A percentile compares a stretch with the other conserved stretches of the same genome.
Conservation (phyloP, 2,888 invertebrate genomes). For the Antitype chi region DNA sequence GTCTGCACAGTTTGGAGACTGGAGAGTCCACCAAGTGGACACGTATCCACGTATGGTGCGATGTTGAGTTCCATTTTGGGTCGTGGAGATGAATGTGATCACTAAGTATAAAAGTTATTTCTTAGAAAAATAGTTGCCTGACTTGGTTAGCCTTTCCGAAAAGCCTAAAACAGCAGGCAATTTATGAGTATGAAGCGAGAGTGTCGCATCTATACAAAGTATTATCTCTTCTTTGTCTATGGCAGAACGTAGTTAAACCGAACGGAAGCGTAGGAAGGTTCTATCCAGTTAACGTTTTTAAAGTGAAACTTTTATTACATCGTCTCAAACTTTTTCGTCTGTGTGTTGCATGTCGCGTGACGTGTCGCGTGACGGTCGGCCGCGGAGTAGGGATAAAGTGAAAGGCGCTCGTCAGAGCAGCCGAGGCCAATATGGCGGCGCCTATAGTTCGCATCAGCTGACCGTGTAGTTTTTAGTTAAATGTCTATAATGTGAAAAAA, state of each 20-base stretch:
- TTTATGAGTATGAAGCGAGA: neutral
- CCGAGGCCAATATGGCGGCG: no score
- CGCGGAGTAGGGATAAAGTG: no score
- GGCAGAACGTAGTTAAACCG: constrained; percentile 2
- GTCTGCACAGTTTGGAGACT: neutral
- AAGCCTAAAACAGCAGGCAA: neutral
- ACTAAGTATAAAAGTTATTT: no score
- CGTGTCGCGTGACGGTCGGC: no score
- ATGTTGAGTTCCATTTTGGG: neutral
- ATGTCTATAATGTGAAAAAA: no score
- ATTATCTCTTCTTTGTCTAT: neutral
- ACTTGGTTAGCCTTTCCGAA: neutral
- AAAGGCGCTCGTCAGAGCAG: no score
- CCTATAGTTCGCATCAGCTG: no score
- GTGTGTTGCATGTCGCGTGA: no score
- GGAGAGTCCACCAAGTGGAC: neutral
- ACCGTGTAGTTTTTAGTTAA: no score
- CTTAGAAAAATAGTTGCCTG: neutral
- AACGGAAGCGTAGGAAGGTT: constrained; percentile 1
- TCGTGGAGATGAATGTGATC: neutral
- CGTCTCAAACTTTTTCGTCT: no score
- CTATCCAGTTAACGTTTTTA: constrained; percentile 6
- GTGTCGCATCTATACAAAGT: neutral
- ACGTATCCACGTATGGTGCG: neutral
- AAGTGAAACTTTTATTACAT: no score